Base-by-base conservation (phyloP, 2,797 vertebrate genomes). In the Lepilemur septentrionalis region DNA sequence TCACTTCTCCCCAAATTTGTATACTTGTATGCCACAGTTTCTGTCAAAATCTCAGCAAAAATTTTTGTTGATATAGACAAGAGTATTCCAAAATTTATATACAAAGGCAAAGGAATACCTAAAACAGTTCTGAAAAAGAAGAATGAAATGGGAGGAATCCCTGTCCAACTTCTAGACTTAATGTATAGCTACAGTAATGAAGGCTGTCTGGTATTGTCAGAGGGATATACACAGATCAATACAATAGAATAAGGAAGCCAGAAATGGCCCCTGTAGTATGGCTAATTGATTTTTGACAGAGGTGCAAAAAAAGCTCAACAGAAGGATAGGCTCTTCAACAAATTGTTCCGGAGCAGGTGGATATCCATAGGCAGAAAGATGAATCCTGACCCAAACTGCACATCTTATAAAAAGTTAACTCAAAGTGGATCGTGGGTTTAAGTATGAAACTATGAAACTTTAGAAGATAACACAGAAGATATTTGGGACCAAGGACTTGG, bases 331-430 rank as follows among this genome's bases (percentile, higher is more conserved):
- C 12, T 90, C 48, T 91, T 88, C 10, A 38, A 46, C 15, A n/a
- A 41, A 84, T 78, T 35, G 2, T 89, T n/a, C 20, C 63, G n/a
- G 59, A 55, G 52, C 55, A 63, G 7, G 52, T 79, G 41, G 52
- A 67, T 93, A 90, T 32, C 28, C 7, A 41, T 84, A 61, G 69
- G 48, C 32, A 70, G 89, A 75, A 90, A 86, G 32, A 41, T 8
- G 28, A 78, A 48, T 76, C n/a, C 91, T n/a, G 32, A 46, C 65
- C 22, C 83, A 76, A 91, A 41, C 32, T 50, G 85, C n/a, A 94
- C 43, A 85, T 69, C 65, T 84, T 91, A 73, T 13, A 79, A 72
- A 84, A 80, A 91, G 78, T 23, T 57, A 95, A 82, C 11, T 93
- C 9, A 93, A 92, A 93, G 30, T 86, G 20, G 11, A 55, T 76